These are phyloP conservation scores for Catharus ustulatus DNA, from an alignment of 2,797 vertebrate genomes.

Conservation along the genomic window DNA sequence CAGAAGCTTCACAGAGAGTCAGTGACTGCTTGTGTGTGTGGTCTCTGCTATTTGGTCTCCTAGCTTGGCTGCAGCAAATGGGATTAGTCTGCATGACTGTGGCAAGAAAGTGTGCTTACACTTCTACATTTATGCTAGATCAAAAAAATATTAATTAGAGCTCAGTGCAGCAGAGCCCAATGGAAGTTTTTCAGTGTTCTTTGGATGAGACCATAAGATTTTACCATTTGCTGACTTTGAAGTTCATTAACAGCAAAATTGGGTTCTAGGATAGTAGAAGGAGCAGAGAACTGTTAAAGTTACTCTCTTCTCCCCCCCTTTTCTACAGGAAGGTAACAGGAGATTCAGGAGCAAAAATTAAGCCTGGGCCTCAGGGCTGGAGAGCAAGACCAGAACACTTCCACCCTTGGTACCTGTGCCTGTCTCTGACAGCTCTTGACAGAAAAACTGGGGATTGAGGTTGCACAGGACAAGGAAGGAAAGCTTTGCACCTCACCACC, in stretches of 20 bases:
- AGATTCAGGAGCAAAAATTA: not conserved
- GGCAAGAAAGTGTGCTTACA: not conserved
- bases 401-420: not conserved
- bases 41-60: not conserved
- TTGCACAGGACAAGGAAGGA: not conserved
- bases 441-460: accelerated
- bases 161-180: not conserved
- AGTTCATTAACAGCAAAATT: not conserved
- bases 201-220: not conserved
- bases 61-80: not conserved
- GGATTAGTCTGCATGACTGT: not conserved
- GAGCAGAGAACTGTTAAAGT: not conserved
- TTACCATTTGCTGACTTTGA: not conserved
- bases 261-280: not conserved
- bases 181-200: not conserved
- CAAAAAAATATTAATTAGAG: not conserved
- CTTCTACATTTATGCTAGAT: not conserved
- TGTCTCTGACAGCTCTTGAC: not conserved
- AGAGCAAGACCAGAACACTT: not conserved
- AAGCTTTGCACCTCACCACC: not conserved
- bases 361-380: not conserved
- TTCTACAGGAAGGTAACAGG: not conserved
- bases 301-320: accelerated
- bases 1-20: not conserved
- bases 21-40: not conserved